phyloP scores from a whole-genome alignment of 2,888 invertebrate species.

The Diplolepis rosae region DNA sequence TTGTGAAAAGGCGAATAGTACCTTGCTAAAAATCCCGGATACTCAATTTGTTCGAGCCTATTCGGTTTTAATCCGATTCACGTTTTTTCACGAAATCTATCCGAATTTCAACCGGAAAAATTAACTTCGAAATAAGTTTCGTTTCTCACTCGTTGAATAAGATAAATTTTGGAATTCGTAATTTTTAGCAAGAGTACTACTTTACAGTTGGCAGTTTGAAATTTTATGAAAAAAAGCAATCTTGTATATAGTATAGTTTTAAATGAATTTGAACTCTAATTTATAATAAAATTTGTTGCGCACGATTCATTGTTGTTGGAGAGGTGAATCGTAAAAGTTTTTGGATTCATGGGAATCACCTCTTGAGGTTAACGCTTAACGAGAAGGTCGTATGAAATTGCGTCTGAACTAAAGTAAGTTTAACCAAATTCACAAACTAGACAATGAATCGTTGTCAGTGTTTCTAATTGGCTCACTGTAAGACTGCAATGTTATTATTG shows the following conservation, averaged over 20 bases:
- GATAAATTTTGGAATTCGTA: too few species aligned
- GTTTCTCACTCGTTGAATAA: too few species aligned
- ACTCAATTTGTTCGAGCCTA: too few species aligned
- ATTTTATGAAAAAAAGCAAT: constrained; percentile 5
- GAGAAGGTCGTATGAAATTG: constrained; percentile 3
- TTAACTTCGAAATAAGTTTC: too few species aligned
- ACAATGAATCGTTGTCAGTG: constrained; percentile 50
- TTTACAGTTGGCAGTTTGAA: constrained; percentile 12
- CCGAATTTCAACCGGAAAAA: too few species aligned
- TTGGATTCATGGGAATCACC: not conserved
- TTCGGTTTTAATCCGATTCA: too few species aligned
- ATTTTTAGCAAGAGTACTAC: too few species aligned
- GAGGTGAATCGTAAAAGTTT: not conserved
- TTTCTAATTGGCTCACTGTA: constrained; percentile 56
- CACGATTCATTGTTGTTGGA: not conserved
- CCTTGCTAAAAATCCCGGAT: too few species aligned
- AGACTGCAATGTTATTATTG: constrained; percentile 56
- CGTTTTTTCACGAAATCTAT: too few species aligned
- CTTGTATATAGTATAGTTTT: constrained; percentile 7
- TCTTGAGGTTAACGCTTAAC: not conserved
- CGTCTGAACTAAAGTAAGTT: constrained; percentile 45
- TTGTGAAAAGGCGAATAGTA: not conserved
- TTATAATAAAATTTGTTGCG: not conserved
- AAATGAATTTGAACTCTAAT: constrained; percentile 7
- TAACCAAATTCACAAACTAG: constrained; percentile 49